Conservation (phyloP, 1,140 invertebrate genomes). For the Myzus persicae region DNA sequence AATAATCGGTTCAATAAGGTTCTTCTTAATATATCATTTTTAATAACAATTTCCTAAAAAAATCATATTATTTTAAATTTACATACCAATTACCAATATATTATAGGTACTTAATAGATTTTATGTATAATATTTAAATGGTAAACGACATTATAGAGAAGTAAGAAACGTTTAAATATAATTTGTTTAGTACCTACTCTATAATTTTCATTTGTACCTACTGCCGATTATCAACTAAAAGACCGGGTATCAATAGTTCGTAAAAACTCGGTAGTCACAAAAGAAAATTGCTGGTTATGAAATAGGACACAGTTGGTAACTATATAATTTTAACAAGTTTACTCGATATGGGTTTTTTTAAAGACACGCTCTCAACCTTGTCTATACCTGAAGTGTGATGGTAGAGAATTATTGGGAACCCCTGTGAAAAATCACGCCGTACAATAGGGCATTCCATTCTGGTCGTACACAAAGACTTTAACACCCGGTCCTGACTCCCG, state of each 20-base stretch:
- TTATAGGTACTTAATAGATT: background rate
- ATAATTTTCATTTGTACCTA: slow-evolving; percentile 34
- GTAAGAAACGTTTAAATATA: slow-evolving; percentile 21
- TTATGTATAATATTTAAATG: background rate
- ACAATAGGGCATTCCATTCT: slow-evolving; percentile 57
- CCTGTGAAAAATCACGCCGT: slow-evolving; percentile 34
- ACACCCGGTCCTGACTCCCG: slow-evolving; percentile 55
- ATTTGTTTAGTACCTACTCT: background rate
- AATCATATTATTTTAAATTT: background rate
- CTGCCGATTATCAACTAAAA: slow-evolving; percentile 21
- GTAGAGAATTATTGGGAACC: slow-evolving; percentile 22
- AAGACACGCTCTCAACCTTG: background rate
- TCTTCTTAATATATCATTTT: background rate
- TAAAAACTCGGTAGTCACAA: slow-evolving; percentile 39
- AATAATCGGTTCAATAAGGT: background rate
- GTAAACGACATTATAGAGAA: background rate
- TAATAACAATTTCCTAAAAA: background rate
- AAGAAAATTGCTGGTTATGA: slow-evolving; percentile 42
- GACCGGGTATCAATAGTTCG: slow-evolving; percentile 23
- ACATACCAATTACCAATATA: background rate
- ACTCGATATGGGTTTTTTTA: background rate
- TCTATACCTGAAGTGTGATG: background rate
- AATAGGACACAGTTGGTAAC: background rate
- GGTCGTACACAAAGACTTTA: slow-evolving; percentile 55
- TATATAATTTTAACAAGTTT: slow-evolving; percentile 20